These are phyloP conservation scores for Papilio elwesi DNA, from an alignment of 2,888 invertebrate species.

Conservation along the genomic window DNA sequence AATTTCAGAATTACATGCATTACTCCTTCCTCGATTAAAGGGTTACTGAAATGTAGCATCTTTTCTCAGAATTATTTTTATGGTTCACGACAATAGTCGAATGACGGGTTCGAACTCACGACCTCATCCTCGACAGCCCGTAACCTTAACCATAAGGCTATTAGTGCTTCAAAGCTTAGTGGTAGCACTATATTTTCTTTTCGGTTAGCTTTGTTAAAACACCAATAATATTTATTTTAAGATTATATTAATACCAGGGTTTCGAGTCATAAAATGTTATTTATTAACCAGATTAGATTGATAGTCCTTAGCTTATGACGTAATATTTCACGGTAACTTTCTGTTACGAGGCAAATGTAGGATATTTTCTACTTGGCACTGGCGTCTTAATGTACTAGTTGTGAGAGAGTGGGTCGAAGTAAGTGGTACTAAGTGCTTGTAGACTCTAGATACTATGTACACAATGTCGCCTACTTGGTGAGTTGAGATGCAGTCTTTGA, in stretches of 20 bases:
- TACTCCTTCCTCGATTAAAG: too few species aligned
- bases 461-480: slow-evolving; percentile 4
- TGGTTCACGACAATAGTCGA: too few species aligned
- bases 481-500: slow-evolving; percentile 10
- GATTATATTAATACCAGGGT: not conserved
- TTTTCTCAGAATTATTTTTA: too few species aligned
- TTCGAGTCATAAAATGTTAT: not conserved
- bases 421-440: slow-evolving; percentile 14
- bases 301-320: not conserved
- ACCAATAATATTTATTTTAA: not conserved
- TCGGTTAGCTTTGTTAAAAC: not conserved
- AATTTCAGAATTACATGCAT: too few species aligned
- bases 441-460: slow-evolving; percentile 13
- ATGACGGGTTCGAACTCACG: too few species aligned
- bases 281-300: not conserved
- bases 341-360: not conserved
- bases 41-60: too few species aligned
- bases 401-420: not conserved
- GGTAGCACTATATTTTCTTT: not conserved
- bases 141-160: too few species aligned
- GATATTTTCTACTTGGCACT: not conserved
- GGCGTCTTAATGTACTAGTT: not conserved
- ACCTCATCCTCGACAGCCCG: too few species aligned
- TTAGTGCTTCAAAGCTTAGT: too few species aligned
- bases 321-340: not conserved